phyloP scores from a whole-genome alignment of 2,113 vertebrate species.

The Apeltes quadracus region DNA sequence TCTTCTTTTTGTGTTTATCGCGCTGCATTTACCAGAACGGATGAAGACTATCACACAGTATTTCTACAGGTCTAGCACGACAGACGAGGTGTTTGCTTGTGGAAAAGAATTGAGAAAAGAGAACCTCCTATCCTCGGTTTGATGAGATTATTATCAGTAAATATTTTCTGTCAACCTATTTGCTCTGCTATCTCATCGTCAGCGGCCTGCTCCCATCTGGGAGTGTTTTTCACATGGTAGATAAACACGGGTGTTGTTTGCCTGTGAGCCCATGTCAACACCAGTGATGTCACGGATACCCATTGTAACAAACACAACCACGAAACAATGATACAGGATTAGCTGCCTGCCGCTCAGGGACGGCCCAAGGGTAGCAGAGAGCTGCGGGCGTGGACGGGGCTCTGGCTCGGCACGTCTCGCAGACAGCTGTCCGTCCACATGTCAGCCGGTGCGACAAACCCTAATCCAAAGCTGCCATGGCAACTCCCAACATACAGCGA shows the following conservation, averaged over 20 bases:
- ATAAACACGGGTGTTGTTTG: conserved; percentile 74
- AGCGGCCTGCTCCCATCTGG: conserved; percentile 61
- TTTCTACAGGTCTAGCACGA: conserved; percentile 7
- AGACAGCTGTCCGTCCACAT: conserved; percentile 71
- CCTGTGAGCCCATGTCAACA: conserved; percentile 63
- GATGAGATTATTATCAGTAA: conserved; percentile 76
- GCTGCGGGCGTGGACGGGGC: background rate
- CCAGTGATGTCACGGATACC: conserved; percentile 74
- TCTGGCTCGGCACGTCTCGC: conserved; percentile 40
- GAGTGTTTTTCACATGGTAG: conserved; percentile 65
- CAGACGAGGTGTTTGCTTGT: conserved; percentile 41
- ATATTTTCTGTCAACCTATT: conserved; percentile 70
- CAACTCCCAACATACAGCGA: conserved; percentile 49
- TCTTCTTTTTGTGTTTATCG: conserved; percentile 3
- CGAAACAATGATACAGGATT: conserved; percentile 70
- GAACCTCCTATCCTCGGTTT: conserved; percentile 60
- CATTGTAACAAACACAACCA: conserved; percentile 67
- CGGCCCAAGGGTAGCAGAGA: conserved; percentile 54
- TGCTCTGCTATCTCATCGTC: conserved; percentile 64
- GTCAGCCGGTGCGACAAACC: conserved; percentile 60
- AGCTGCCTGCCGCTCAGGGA: conserved; percentile 47
- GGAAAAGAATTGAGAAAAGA: conserved; percentile 23
- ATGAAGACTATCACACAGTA: background rate
- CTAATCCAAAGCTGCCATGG: conserved; percentile 68
- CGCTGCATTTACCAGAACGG: conserved; percentile 1